A percentile compares a stretch with the other conserved stretches of the same genome.
phyloP scores from a whole-genome alignment of 2,113 vertebrate genomes.

The Xyrauchen texanus region DNA sequence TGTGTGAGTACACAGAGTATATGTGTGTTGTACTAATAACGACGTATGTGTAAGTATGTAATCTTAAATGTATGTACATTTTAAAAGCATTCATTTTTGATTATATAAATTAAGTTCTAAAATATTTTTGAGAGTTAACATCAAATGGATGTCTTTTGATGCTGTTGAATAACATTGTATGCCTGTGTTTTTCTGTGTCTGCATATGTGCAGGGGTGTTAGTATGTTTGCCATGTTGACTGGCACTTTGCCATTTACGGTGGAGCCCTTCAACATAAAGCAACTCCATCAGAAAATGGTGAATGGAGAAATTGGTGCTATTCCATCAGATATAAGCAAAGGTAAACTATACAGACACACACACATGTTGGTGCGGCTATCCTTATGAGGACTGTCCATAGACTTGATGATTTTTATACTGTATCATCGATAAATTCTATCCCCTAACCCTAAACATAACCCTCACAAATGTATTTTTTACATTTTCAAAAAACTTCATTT shows the following conservation, averaged over 20 bases:
- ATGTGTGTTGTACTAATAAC: constrained; percentile 4
- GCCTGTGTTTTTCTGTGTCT: constrained; percentile 32
- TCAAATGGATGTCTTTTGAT: neutral
- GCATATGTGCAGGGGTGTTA: constrained; percentile 74
- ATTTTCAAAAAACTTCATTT: no score
- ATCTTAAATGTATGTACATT: neutral
- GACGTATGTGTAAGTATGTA: neutral
- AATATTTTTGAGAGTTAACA: neutral
- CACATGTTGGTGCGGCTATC: neutral
- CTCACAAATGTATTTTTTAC: no score
- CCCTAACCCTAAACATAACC: neutral
- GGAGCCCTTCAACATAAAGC: constrained; percentile 85
- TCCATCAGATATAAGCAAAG: constrained; percentile 78
- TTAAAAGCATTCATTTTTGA: neutral
- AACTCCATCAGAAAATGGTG: constrained; percentile 83
- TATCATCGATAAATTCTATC: no score
- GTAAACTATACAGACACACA: constrained; percentile 57
- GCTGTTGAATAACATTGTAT: constrained; percentile 31
- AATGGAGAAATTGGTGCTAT: constrained; percentile 79
- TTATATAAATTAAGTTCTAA: neutral
- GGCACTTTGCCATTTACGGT: constrained; percentile 79
- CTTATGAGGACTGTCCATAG: no score
- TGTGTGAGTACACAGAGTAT: constrained; percentile 70
- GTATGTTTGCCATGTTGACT: constrained; percentile 82
- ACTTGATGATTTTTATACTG: no score